Base-by-base conservation (phyloP, 2,888 invertebrate species). In the Clanis bilineata region DNA sequence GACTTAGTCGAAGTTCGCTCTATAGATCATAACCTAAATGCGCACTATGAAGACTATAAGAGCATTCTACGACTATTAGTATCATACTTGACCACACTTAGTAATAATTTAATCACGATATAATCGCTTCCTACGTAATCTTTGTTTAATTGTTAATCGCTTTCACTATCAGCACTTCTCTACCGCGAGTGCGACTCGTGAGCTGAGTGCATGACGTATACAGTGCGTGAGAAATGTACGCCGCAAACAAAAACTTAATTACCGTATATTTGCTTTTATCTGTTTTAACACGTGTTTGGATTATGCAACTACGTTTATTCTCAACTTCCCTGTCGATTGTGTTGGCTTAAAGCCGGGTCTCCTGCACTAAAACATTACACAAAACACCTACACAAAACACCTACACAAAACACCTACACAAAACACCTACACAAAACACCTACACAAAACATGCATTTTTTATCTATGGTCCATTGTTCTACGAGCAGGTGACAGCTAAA, bases 121-220 rank as follows among this genome's bases (percentile, higher is more conserved):
- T 69, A 67, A 73, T 71, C 59, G 66, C 69, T 73, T 67, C 61
- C 68, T 65, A 66, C 71, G 73, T 72, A 70, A 73, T 71, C 67
- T 64, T 56, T 25, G 22, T 51, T 47, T 63, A 64, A 67, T 67
- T 69, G 65, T 63, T 65, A 18, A 25, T n/a, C 18, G 41, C 85
- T 85, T 85, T 85, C 85, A 83, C 85, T 83, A 71, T 78, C 72
- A 59, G 45, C 28, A 60, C 71, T 76, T 80, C 79, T 83, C 76
- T 74, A 78, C 69, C 71, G 73, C 62, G 64, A 68, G 25, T 12
- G 22, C 32, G 36, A 12, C 36, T 36, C 36, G 23, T 41, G n/a
- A n/a, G n/a, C n/a, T n/a, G n/a, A n/a, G n/a, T n/a, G n/a, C n/a
- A n/a, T n/a, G 41, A 41, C 18, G 41, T 18, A n/a, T n/a, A n/a